phyloP scores from a whole-genome alignment of 2,888 invertebrate species.

The Horisme vitalbata region DNA sequence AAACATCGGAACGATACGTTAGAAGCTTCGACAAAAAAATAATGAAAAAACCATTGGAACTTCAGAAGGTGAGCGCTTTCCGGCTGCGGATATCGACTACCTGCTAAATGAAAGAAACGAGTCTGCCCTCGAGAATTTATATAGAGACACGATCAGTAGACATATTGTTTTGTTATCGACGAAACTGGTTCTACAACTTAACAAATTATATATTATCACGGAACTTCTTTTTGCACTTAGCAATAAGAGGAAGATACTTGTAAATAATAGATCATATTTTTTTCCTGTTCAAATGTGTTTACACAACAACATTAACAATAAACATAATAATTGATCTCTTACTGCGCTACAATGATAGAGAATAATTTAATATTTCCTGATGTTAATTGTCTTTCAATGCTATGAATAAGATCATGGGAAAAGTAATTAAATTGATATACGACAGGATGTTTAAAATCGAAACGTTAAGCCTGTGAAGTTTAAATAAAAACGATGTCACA shows the following conservation, averaged over 20 bases:
- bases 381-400: conserved; percentile 24
- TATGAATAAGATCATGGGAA: conserved; percentile 22
- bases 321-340: conserved; percentile 15
- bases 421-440: conserved; percentile 22
- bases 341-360: conserved; percentile 18
- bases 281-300: conserved; percentile 19
- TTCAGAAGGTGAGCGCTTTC: conserved; percentile 59
- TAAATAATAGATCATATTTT: conserved; percentile 16
- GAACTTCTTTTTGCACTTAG: conserved; percentile 29
- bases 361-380: conserved; percentile 27
- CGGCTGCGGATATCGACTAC: conserved; percentile 67
- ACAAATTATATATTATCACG: conserved; percentile 29
- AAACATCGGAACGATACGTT: conserved; percentile 43
- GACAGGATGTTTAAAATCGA: conserved; percentile 25
- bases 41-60: conserved; percentile 56
- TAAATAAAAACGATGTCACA: conserved; percentile 47
- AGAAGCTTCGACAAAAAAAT: conserved; percentile 47
- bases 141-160: conserved; percentile 22
- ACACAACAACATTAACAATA: conserved; percentile 12
- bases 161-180: conserved; percentile 27
- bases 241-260: conserved; percentile 19
- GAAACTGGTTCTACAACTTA: conserved; percentile 32
- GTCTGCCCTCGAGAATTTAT: conserved; percentile 39
- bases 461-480: conserved; percentile 36
- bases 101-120: conserved; percentile 61